Evolutionary conservation across 2,888 invertebrate species (phyloP), one percentile per base, ranked within the genome.

Genomic region (Lithophane leautieri): DNA sequence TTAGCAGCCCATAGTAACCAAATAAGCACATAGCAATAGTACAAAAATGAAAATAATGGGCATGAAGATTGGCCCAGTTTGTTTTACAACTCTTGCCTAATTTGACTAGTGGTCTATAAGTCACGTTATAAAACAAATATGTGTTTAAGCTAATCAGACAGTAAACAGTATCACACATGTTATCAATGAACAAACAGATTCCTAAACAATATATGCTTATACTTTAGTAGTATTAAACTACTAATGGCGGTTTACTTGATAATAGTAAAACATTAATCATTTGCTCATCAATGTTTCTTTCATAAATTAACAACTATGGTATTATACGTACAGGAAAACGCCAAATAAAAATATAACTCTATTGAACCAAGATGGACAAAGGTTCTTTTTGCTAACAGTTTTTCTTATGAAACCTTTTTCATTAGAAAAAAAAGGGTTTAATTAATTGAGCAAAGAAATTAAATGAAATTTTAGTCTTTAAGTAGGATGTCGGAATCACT

Each of bases 131-230:
- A 50, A 58, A 70, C 56, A 81, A 76, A 76, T 79, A 61, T 70
- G 7, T 79, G 44, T 34, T n/a, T 42, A n/a, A 40, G 69, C 80
- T 79, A 60, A 75, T 56, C 69, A 79, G 62, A 70, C 67, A 42
- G n/a, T 66, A 79, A 67, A 70, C 67, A 42, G n/a, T 66, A 22
- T 56, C 52, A 47, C 56, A 34, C 12, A 19, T 22, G 42, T 72
- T 82, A 81, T 82, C 78, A 70, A 28, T 40, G n/a, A 56, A 58
- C 65, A 81, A 72, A 81, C 28, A 61, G n/a, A 67, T 42, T 65
- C 19, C 9, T 40, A 56, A 56, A 71, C 52, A 68, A 28, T 25
- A 66, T 9, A 40, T 16, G 42, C 54, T 66, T 34, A 52, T 58
- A 42, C n/a, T 65, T 11, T 34, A 52, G 42, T 34, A 47, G 19